These are phyloP conservation scores for Drosophila helvetica DNA, from an alignment of 2,888 invertebrate genomes.

Conservation along the genomic window DNA sequence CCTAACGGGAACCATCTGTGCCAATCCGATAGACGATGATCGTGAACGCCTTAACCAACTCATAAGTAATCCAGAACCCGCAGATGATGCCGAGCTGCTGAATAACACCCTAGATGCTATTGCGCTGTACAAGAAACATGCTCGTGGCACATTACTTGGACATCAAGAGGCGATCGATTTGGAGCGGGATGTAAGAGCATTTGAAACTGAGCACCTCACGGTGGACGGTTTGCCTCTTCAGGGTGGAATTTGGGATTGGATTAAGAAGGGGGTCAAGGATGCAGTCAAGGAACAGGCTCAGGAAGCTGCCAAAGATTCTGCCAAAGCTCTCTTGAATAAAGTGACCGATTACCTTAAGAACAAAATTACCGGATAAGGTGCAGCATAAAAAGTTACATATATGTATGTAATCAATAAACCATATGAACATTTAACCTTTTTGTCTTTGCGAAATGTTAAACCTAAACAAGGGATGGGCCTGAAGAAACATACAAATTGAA, in stretches of 20 bases:
- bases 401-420: too few species aligned
- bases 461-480: too few species aligned
- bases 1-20: neutral
- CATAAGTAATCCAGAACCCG: neutral
- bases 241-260: neutral
- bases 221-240: slow-evolving; percentile 15
- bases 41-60: neutral
- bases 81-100: neutral
- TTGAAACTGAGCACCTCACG: neutral
- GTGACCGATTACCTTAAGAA: too few species aligned
- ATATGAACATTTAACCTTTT: too few species aligned
- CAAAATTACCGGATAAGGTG: too few species aligned
- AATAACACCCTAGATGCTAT: neutral
- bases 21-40: neutral
- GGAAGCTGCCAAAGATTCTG: neutral
- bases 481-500: neutral
- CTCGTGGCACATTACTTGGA: neutral
- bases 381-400: too few species aligned
- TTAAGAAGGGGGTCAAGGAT: neutral
- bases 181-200: slow-evolving; percentile 7
- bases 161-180: slow-evolving; percentile 2
- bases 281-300: too few species aligned
- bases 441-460: too few species aligned
- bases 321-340: neutral
- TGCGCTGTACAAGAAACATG: neutral